Evolutionary conservation across 2,797 vertebrate genomes (phyloP).

Genomic region (Mus caroli): DNA sequence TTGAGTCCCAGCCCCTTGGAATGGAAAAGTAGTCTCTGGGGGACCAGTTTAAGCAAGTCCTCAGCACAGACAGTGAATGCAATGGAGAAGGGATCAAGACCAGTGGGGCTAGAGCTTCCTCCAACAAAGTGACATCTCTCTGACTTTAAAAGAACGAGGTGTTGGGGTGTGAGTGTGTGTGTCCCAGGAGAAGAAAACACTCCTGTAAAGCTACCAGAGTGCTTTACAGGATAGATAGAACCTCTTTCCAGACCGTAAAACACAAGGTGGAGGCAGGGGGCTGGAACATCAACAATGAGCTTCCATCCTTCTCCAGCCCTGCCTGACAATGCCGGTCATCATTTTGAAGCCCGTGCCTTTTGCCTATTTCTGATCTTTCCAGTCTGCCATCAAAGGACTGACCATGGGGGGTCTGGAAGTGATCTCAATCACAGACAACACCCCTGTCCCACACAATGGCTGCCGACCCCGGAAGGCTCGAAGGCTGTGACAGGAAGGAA

Average conservation of each 20-base stretch:
- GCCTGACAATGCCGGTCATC: neutral
- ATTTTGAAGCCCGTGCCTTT: neutral
- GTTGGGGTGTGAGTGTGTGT: too few species aligned
- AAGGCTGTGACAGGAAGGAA: slow-evolving; percentile 86
- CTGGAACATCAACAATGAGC: neutral
- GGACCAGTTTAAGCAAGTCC: neutral
- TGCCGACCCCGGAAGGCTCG: slow-evolving; percentile 96
- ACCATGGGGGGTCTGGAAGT: slow-evolving; percentile 96
- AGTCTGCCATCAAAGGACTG: slow-evolving; percentile 97
- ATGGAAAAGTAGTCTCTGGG: neutral
- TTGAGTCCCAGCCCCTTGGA: neutral
- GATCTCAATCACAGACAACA: slow-evolving; percentile 98
- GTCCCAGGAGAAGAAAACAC: neutral
- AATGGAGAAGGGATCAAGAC: neutral
- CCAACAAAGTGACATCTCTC: neutral
- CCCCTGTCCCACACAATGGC: slow-evolving; percentile 97
- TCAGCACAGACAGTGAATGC: neutral
- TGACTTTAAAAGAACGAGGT: neutral
- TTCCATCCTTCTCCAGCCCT: neutral
- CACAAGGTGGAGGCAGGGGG: neutral
- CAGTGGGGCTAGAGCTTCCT: neutral
- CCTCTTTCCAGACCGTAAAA: neutral
- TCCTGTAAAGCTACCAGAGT: neutral
- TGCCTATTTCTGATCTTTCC: slow-evolving; percentile 72
- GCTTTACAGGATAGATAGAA: too few species aligned